These are phyloP conservation scores for Tetrapedia diversipes DNA, from an alignment of 2,888 invertebrate genomes.

Conservation along the genomic window DNA sequence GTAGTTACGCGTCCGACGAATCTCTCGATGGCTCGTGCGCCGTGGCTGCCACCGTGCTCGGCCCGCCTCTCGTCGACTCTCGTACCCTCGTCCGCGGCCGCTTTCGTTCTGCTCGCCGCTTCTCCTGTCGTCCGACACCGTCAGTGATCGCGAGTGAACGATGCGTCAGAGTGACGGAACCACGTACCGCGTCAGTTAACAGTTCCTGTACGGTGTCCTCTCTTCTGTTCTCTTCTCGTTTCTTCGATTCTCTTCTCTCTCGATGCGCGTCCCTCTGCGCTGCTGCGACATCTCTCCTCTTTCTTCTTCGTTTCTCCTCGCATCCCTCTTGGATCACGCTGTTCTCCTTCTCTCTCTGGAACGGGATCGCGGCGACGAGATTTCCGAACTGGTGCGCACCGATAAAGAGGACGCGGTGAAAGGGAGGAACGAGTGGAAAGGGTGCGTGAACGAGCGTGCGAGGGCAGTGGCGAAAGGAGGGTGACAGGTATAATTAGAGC, in stretches of 20 bases:
- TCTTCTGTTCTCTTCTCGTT: neutral
- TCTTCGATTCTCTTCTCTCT: neutral
- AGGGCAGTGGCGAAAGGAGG: constrained; percentile 8
- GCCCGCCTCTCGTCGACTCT: constrained; percentile 29
- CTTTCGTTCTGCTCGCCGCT: constrained; percentile 9
- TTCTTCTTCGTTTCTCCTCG: neutral
- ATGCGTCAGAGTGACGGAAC: constrained; percentile 57
- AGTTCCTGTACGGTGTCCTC: constrained; percentile 26
- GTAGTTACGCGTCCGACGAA: constrained; percentile 34
- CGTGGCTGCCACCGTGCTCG: constrained; percentile 34
- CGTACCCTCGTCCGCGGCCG: constrained; percentile 12
- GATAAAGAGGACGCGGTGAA: constrained; percentile 3
- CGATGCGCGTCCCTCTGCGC: no score
- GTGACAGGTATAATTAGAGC: constrained; percentile 11
- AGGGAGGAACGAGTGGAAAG: constrained; percentile 17
- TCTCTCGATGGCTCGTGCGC: constrained; percentile 44
- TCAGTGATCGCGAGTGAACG: constrained; percentile 58
- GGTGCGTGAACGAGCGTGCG: constrained; percentile 15
- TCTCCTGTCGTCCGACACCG: constrained; percentile 22
- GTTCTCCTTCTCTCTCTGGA: neutral
- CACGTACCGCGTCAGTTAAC: constrained; percentile 53
- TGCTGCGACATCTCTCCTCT: neutral
- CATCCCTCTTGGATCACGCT: neutral
- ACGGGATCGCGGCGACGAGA: constrained; percentile 2
- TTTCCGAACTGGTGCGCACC: constrained; percentile 1